Conservation (phyloP, 1,140 invertebrate genomes). For the Trichonephila clavipes region DNA sequence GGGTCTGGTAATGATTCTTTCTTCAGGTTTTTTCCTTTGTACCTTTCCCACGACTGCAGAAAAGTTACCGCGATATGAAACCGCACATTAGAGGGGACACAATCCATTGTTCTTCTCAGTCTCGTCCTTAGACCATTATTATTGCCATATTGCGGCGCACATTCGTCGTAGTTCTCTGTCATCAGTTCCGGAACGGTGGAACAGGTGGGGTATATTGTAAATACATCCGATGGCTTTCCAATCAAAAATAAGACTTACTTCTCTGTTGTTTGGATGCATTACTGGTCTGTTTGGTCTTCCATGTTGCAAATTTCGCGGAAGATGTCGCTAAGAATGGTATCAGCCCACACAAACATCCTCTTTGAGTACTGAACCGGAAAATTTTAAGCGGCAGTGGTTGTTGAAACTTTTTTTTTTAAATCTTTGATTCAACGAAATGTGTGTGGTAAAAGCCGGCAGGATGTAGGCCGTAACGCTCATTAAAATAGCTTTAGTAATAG, state of each 20-base stretch:
- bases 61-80: slow-evolving; percentile 28
- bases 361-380: slow-evolving; percentile 23
- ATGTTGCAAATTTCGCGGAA: neutral
- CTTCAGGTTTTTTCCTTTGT: slow-evolving; percentile 10
- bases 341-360: neutral
- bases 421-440: neutral
- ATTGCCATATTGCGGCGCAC: neutral
- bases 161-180: neutral
- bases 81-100: slow-evolving; percentile 62
- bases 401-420: neutral
- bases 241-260: neutral
- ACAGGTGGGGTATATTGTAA: slow-evolving; percentile 19
- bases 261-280: neutral
- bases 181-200: slow-evolving; percentile 39
- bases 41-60: slow-evolving; percentile 51
- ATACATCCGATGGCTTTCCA: neutral
- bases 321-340: neutral
- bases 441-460: neutral
- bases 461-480: too few species aligned
- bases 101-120: neutral
- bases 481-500: too few species aligned
- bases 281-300: neutral
- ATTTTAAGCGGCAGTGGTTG: neutral
- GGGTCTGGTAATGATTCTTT: slow-evolving; percentile 42
- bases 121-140: neutral